These are phyloP conservation scores for Oriolus oriolus DNA, from an alignment of 2,113 vertebrate genomes.

Conservation along the genomic window DNA sequence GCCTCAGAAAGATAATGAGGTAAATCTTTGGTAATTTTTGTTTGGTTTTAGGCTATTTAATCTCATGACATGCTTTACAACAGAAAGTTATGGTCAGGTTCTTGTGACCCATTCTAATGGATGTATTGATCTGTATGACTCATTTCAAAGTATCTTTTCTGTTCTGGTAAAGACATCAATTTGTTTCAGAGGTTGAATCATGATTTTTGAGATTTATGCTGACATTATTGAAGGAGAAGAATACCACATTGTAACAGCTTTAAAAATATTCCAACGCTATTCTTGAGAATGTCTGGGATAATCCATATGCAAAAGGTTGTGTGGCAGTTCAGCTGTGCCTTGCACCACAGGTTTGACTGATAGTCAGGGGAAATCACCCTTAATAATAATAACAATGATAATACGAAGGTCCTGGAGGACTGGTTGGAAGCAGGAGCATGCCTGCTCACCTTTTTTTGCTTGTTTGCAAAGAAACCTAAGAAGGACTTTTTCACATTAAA, in stretches of 20 bases:
- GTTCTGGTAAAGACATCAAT: conserved; percentile 7
- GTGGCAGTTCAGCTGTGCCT: not conserved
- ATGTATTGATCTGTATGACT: conserved; percentile 29
- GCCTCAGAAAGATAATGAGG: conserved; percentile 45
- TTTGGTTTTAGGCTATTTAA: conserved; percentile 42
- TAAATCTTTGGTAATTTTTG: conserved; percentile 54
- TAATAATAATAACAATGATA: not conserved
- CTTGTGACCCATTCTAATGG: conserved; percentile 14
- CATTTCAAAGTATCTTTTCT: conserved; percentile 22
- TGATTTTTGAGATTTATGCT: conserved; percentile 21
- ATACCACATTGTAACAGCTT: not conserved
- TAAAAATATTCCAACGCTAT: not conserved
- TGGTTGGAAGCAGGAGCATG: not conserved
- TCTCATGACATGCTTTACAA: conserved; percentile 38
- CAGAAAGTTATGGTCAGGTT: not conserved
- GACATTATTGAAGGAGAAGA: conserved; percentile 18
- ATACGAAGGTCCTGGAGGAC: not conserved
- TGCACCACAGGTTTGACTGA: not conserved
- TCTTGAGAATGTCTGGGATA: not conserved
- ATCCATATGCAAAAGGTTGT: not conserved
- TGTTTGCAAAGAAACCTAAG: not conserved
- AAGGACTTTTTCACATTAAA: not conserved
- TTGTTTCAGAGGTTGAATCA: conserved; percentile 49
- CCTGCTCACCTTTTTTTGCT: not conserved
- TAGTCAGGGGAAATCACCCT: not conserved